Conservation (phyloP, 2,797 vertebrate species). For the Valencia hispanica region DNA sequence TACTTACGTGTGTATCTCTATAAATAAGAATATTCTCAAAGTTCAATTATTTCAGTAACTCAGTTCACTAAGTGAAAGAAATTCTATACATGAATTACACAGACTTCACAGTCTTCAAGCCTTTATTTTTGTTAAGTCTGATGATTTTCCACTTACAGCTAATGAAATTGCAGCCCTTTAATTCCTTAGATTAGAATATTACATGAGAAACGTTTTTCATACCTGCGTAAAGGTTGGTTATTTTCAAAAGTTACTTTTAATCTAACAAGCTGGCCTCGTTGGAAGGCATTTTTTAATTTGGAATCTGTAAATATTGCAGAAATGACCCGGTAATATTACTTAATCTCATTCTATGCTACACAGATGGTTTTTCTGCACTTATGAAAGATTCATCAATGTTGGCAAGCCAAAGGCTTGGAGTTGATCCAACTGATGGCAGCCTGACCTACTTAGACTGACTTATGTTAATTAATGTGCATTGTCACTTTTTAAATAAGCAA, state of each 20-base stretch:
- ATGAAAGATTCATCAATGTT: neutral
- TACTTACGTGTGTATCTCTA: neutral
- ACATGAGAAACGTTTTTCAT: neutral
- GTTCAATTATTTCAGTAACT: no score
- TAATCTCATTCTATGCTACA: neutral
- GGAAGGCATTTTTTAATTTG: neutral
- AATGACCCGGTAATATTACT: neutral
- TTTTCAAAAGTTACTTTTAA: neutral
- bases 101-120: neutral
- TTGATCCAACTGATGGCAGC: neutral
- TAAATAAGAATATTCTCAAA: neutral
- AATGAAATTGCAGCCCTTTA: neutral
- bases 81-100: neutral
- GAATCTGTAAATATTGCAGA: neutral
- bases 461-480: neutral
- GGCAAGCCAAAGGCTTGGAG: neutral
- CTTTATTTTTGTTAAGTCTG: neutral
- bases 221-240: neutral
- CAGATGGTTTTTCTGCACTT: neutral
- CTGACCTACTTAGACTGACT: neutral
- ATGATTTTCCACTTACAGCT: neutral
- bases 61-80: neutral
- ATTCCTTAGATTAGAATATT: neutral
- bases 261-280: neutral
- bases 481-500: neutral